These are phyloP conservation scores for Listrodromus nycthemerus DNA, from an alignment of 2,888 invertebrate species.

Conservation along the genomic window DNA sequence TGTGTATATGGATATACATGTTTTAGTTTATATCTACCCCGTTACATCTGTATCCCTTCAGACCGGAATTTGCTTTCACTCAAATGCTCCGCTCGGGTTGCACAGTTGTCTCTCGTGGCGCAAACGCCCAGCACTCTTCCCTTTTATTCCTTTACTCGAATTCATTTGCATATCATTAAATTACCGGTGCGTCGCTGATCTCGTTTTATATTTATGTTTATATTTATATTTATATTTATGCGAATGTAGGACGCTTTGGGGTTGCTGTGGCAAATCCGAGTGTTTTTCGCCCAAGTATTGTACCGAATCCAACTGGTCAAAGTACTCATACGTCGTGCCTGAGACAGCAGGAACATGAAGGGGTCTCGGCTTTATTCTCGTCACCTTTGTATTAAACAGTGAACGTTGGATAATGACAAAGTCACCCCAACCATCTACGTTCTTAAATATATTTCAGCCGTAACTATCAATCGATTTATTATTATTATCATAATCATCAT, in stretches of 20 bases:
- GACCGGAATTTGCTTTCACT: constrained; percentile 69
- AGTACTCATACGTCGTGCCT: too few species aligned
- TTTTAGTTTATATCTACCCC: constrained; percentile 61
- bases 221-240: constrained; percentile 28
- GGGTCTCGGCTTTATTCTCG: too few species aligned
- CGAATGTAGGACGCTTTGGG: background rate
- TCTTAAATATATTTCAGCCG: too few species aligned
- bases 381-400: too few species aligned
- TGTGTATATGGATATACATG: constrained; percentile 20
- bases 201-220: constrained; percentile 20
- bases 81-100: constrained; percentile 40
- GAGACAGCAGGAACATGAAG: too few species aligned
- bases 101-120: constrained; percentile 18
- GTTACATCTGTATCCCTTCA: constrained; percentile 67
- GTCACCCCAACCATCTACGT: too few species aligned
- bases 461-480: too few species aligned
- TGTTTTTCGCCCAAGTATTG: background rate
- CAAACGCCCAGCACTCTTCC: constrained; percentile 19
- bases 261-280: background rate
- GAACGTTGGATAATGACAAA: too few species aligned
- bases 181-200: constrained; percentile 51
- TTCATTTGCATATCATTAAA: constrained; percentile 66
- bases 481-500: too few species aligned
- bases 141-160: constrained; percentile 57
- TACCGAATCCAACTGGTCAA: too few species aligned